Percentiles rank a stretch among this genome's conserved stretches.
These are phyloP conservation scores for Virgularia gustaviana DNA, from an alignment of 92 coral and sea anemone genomes.

Conservation along the genomic window DNA sequence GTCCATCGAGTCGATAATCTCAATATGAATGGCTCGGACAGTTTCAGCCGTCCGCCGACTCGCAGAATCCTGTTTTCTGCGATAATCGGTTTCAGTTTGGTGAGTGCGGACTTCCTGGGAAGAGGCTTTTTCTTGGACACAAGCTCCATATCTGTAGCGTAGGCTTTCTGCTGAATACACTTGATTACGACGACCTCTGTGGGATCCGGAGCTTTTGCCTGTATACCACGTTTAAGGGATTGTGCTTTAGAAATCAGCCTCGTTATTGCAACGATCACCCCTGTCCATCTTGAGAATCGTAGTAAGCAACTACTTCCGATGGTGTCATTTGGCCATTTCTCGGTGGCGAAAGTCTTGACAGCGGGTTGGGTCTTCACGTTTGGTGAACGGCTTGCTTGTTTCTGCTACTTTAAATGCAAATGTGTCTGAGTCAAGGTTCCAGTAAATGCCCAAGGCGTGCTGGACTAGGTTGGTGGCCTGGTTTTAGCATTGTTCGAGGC, in stretches of 20 bases:
- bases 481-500: no score
- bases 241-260: not conserved
- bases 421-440: no score
- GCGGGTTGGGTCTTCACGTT: not conserved
- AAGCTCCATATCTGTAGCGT: not conserved
- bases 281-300: constrained; percentile 36
- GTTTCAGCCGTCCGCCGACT: not conserved
- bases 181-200: not conserved
- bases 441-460: no score
- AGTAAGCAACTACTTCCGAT: constrained; percentile 23
- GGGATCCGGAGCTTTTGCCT: no score
- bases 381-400: not conserved
- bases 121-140: not conserved
- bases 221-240: not conserved
- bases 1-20: constrained; percentile 48
- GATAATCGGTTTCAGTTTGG: not conserved
- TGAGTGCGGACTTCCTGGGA: not conserved
- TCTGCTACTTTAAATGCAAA: not conserved
- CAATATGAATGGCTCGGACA: constrained; percentile 33
- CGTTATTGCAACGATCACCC: not conserved
- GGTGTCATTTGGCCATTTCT: not conserved
- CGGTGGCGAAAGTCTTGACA: constrained; percentile 11
- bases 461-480: not conserved
- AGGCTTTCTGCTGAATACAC: not conserved
- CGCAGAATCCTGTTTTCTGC: not conserved